These are phyloP conservation scores for Alsophila aescularia DNA, from an alignment of 2,888 invertebrate species.

Conservation along the genomic window DNA sequence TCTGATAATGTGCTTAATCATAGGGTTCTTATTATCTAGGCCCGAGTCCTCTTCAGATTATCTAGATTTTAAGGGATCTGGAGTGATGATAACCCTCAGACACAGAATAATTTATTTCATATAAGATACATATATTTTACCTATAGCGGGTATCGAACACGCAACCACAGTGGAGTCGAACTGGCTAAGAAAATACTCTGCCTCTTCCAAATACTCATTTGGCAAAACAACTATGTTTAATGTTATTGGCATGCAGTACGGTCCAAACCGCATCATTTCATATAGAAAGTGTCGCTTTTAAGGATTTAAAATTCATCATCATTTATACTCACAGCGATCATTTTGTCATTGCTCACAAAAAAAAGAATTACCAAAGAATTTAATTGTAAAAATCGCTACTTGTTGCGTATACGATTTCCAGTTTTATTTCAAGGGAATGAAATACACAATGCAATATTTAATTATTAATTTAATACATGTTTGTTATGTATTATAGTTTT, in stretches of 20 bases:
- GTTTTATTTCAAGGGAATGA: not conserved
- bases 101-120: too few relatives aligned
- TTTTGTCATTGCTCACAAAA: conserved; percentile 79
- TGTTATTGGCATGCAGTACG: not conserved
- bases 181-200: not conserved
- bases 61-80: too few relatives aligned
- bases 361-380: conserved; percentile 80
- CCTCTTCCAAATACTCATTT: not conserved
- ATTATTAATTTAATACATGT: not conserved
- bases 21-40: too few relatives aligned
- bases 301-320: conserved; percentile 46
- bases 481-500: conserved; percentile 7
- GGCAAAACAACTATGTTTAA: not conserved
- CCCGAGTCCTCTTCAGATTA: too few relatives aligned
- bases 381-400: conserved; percentile 52
- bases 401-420: conserved; percentile 43
- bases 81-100: not conserved
- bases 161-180: not conserved
- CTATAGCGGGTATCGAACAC: too few relatives aligned
- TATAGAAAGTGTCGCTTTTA: conserved; percentile 49
- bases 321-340: conserved; percentile 62
- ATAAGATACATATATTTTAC: too few relatives aligned
- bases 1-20: too few relatives aligned
- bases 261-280: conserved; percentile 46
- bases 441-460: conserved; percentile 8